Evolutionary conservation across 2,888 invertebrate genomes (phyloP).

Genomic region (Theodoxus fluviatilis): DNA sequence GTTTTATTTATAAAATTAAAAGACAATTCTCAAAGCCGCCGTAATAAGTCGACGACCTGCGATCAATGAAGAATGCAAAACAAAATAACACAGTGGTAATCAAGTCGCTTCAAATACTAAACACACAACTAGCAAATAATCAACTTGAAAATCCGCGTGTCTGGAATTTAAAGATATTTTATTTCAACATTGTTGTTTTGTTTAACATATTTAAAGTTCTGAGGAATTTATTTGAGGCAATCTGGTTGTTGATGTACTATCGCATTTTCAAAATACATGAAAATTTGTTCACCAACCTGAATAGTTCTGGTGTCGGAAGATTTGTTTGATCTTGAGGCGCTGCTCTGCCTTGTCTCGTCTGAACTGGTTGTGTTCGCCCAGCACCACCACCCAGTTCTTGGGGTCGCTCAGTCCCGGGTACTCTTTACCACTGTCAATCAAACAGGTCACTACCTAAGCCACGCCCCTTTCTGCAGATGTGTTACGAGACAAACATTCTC

Average conservation of each 20-base stretch:
- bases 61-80: no score
- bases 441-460: no score
- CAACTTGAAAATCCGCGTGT: no score
- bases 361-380: conserved; percentile 40
- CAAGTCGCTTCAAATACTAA: no score
- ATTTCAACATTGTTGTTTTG: neutral
- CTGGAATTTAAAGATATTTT: neutral
- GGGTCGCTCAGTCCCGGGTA: conserved; percentile 26
- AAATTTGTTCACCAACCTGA: conserved; percentile 11
- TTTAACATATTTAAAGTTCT: neutral
- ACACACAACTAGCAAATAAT: no score
- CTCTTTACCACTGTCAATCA: conserved; percentile 24
- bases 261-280: no score
- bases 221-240: neutral
- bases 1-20: neutral
- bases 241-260: neutral
- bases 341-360: conserved; percentile 32
- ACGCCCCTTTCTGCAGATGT: no score
- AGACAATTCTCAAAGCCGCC: neutral
- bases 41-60: no score
- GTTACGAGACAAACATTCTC: no score
- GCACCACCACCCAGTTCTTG: conserved; percentile 35
- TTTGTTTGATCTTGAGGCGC: conserved; percentile 28
- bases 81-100: no score
- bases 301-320: conserved; percentile 34